phyloP scores from a whole-genome alignment of 2,888 invertebrate species.

The Coenonympha arcania region DNA sequence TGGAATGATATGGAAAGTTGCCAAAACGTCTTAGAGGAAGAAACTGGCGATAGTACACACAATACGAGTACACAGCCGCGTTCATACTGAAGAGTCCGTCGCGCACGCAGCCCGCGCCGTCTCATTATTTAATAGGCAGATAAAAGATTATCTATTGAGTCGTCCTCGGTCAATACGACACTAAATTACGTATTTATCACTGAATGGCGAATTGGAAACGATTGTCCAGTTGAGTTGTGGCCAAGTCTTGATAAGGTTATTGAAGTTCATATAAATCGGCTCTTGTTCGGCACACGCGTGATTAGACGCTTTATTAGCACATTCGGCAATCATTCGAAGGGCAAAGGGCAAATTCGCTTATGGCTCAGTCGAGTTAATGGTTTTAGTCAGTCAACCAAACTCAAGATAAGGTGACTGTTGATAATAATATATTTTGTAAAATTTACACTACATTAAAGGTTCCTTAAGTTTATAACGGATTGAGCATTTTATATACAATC shows the following conservation, averaged over 20 bases:
- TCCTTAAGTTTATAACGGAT: too few relatives aligned
- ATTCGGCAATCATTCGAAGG: too few relatives aligned
- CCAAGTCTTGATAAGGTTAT: slow-evolving; percentile 6
- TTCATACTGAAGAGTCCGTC: slow-evolving; percentile 40
- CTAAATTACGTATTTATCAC: slow-evolving; percentile 52
- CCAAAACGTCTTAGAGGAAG: slow-evolving; percentile 2
- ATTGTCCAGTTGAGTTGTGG: slow-evolving; percentile 17
- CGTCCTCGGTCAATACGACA: slow-evolving; percentile 61
- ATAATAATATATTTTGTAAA: neutral
- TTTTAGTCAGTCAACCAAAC: too few relatives aligned
- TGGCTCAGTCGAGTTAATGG: too few relatives aligned
- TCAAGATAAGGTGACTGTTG: too few relatives aligned
- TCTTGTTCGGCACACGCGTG: neutral
- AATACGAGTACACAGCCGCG: slow-evolving; percentile 34
- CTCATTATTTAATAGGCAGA: slow-evolving; percentile 70
- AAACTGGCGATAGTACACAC: slow-evolving; percentile 13
- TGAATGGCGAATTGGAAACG: slow-evolving; percentile 35
- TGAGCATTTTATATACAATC: too few relatives aligned
- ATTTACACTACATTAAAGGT: too few relatives aligned
- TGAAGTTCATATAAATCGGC: slow-evolving; percentile 8
- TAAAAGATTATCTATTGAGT: slow-evolving; percentile 69
- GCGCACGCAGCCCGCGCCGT: slow-evolving; percentile 38
- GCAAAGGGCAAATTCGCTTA: too few relatives aligned
- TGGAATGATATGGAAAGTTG: neutral
- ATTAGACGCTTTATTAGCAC: too few relatives aligned